A percentile compares a stretch with the other conserved stretches of the same genome.
These are phyloP conservation scores for Euphydryas editha DNA, from an alignment of 2,888 invertebrate genomes.

Conservation along the genomic window DNA sequence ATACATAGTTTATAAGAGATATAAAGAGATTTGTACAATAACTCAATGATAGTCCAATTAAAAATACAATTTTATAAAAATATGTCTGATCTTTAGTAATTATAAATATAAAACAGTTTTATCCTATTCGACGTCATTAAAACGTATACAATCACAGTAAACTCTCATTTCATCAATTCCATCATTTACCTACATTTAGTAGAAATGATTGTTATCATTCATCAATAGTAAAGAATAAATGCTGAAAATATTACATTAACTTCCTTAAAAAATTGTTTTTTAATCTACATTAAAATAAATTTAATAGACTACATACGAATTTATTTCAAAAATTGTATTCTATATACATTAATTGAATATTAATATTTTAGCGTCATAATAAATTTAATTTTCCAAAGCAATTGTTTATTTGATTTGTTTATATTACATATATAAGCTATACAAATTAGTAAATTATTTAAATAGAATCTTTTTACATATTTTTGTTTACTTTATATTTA, in stretches of 20 bases:
- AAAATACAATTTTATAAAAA: conserved; percentile 16
- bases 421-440: not conserved
- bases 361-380: too few species aligned
- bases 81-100: not conserved
- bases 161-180: conserved; percentile 26
- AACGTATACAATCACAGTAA: not conserved
- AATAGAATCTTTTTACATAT: too few species aligned
- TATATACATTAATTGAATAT: too few species aligned
- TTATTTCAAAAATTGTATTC: too few species aligned
- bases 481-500: not conserved
- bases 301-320: too few species aligned
- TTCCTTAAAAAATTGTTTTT: not conserved
- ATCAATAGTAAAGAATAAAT: not conserved
- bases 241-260: not conserved
- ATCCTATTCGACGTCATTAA: not conserved
- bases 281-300: too few species aligned
- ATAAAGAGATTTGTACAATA: too few species aligned
- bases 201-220: conserved; percentile 19
- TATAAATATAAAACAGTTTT: not conserved
- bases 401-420: not conserved
- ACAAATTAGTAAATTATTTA: not conserved
- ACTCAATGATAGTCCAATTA: not conserved
- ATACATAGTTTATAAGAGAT: too few species aligned
- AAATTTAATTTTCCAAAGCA: too few species aligned
- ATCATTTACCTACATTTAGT: conserved; percentile 21